A percentile compares a stretch with the other conserved stretches of the same genome.
These are phyloP conservation scores for Nomia melanderi DNA, from an alignment of 1,140 invertebrate species.

Conservation along the genomic window DNA sequence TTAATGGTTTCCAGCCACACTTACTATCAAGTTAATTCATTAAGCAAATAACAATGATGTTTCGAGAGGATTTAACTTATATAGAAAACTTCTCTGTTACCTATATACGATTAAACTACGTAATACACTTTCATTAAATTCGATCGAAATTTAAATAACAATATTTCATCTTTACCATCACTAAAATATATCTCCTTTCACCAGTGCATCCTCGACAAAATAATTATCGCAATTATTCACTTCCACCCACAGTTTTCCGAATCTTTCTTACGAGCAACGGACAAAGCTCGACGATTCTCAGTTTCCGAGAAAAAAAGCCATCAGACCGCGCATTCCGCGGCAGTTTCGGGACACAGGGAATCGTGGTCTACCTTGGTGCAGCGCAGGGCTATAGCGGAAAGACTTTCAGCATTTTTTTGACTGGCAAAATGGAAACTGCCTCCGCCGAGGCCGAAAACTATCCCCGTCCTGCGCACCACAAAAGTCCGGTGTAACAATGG, in stretches of 20 bases:
- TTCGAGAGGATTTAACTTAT: background rate
- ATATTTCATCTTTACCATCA: no score
- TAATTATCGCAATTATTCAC: no score
- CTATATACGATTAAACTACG: no score
- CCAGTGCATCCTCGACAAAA: no score
- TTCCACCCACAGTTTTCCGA: no score
- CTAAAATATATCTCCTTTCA: no score
- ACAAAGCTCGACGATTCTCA: no score
- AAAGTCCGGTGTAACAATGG: conserved; percentile 44
- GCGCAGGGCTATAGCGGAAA: conserved; percentile 13
- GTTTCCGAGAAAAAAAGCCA: background rate
- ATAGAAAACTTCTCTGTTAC: no score
- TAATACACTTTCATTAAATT: no score
- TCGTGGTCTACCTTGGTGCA: conserved; percentile 10
- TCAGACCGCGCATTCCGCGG: background rate
- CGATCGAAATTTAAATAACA: no score
- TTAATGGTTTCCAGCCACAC: conserved; percentile 21
- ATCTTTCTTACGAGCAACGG: no score
- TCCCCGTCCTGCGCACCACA: conserved; percentile 33
- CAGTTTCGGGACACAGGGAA: no score
- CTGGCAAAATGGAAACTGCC: conserved; percentile 44
- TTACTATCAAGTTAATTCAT: conserved; percentile 1
- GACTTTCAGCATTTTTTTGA: conserved; percentile 13
- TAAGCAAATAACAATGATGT: background rate
- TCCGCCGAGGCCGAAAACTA: conserved; percentile 29